Evolutionary conservation across 2,888 invertebrate species (phyloP), one percentile per base, ranked within the genome.

Genomic region (Leuctra nigra): DNA sequence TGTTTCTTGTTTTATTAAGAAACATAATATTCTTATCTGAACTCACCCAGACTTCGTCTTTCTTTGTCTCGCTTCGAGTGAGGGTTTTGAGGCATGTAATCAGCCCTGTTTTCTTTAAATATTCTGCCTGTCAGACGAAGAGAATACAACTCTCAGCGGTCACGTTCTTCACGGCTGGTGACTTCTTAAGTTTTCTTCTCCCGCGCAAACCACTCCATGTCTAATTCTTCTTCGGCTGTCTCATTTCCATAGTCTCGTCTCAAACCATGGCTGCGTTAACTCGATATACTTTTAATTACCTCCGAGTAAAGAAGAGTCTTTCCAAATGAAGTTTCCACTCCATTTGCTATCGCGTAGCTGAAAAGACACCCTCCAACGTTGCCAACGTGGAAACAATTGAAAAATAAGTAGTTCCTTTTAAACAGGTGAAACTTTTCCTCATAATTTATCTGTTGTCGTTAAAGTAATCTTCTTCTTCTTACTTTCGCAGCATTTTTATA

Each of bases 271-370:
- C 7, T 23, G 22, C 23, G n/a, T 35, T 18, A 48, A 48, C 6
- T 25, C 48, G 48, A 25, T 35, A 14, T 58, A 55, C 55, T 55
- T 58, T 58, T 58, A 58, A 58, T 58, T 58, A 58, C 55, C 54
- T 35, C 38, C 24, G 22, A 47, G 53, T 29, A 47, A 11, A n/a
- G 36, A 36, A 41, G 41, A 41, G 29, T 39, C 47, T 25, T 58
- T 55, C 29, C 25, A 53, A 56, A 56, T 53, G 56, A 39, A 56
- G 33, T 59, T 59, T 56, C 54, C 56, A 53, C 54, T 25, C 54
- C 57, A 54, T 59, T 59, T 56, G 59, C 50, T 38, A 48, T 44
- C 53, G 29, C 39, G 38, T 55, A 55, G 46, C 58, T n/a, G n/a
- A n/a, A n/a, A n/a, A 11, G 38, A n/a, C 6, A 14, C 9, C 38